A percentile compares a stretch with the other conserved stretches of the same genome.
Conservation (phyloP, 2,113 vertebrate species). For the Epinephelus lanceolatus region DNA sequence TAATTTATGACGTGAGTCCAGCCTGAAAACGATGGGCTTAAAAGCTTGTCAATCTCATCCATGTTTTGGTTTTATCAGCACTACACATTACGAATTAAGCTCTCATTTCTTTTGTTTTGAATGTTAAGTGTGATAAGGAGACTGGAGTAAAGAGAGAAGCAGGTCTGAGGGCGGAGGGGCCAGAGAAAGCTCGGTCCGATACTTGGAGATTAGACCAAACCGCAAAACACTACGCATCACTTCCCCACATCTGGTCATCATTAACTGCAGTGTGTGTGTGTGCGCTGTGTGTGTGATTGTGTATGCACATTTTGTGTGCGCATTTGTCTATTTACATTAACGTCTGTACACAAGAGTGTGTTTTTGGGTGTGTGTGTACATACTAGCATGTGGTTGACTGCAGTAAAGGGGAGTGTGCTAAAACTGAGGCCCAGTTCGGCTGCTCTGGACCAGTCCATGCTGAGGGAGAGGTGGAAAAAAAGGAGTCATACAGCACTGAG, state of each 20-base stretch:
- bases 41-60: background rate
- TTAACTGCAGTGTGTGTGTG: constrained; percentile 51
- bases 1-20: background rate
- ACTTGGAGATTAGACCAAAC: constrained; percentile 46
- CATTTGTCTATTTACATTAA: constrained; percentile 47
- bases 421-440: constrained; percentile 47
- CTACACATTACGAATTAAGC: background rate
- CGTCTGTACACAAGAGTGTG: constrained; percentile 46
- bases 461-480: constrained; percentile 72
- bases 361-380: constrained; percentile 30
- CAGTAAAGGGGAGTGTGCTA: constrained; percentile 53
- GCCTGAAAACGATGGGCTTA: background rate
- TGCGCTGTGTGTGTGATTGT: constrained; percentile 5
- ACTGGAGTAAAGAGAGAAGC: background rate
- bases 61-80: background rate
- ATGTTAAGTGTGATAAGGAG: constrained; percentile 26
- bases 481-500: constrained; percentile 63
- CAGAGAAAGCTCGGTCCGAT: constrained; percentile 16
- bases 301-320: background rate
- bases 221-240: constrained; percentile 52
- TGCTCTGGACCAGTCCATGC: constrained; percentile 44
- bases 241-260: constrained; percentile 71
- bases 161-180: constrained; percentile 7
- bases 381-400: constrained; percentile 41
- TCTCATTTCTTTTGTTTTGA: background rate